Percentiles rank a stretch among this genome's conserved stretches.
These are phyloP conservation scores for Anolis apletophallus DNA, from an alignment of 2,797 vertebrate species.

Conservation along the genomic window DNA sequence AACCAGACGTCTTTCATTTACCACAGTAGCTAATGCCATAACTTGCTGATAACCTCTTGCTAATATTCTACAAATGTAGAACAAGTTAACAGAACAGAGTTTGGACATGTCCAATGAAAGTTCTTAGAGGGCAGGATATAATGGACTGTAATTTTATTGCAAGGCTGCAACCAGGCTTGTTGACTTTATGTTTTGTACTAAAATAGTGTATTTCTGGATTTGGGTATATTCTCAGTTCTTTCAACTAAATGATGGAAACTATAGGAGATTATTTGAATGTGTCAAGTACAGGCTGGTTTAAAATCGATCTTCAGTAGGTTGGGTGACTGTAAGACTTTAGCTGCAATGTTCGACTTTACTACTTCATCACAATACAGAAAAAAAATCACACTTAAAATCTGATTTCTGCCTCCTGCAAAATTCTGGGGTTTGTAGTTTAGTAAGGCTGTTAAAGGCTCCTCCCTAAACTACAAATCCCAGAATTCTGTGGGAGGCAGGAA, in stretches of 20 bases:
- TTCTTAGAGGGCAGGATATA: neutral
- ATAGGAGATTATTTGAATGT: neutral
- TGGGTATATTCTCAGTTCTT: neutral
- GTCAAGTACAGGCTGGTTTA: neutral
- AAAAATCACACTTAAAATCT: too few species aligned
- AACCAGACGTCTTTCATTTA: neutral
- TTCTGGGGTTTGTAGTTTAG: too few species aligned
- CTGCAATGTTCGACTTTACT: neutral
- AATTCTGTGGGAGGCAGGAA: too few species aligned
- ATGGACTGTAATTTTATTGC: neutral
- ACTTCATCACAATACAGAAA: too few species aligned
- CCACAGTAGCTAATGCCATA: neutral
- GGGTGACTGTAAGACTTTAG: neutral
- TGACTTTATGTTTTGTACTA: neutral
- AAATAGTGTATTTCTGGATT: neutral
- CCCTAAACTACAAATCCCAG: too few species aligned
- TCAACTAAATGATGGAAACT: neutral
- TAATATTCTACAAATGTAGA: neutral
- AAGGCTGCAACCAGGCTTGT: neutral
- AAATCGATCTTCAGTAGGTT: neutral
- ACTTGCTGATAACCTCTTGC: neutral
- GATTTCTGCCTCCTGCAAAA: too few species aligned
- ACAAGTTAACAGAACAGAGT: neutral
- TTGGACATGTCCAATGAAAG: neutral
- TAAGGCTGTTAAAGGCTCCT: too few species aligned